Percentiles rank a stretch among this genome's conserved stretches.
Conservation (phyloP, 1,140 invertebrate genomes). For the Achroia grisella region DNA sequence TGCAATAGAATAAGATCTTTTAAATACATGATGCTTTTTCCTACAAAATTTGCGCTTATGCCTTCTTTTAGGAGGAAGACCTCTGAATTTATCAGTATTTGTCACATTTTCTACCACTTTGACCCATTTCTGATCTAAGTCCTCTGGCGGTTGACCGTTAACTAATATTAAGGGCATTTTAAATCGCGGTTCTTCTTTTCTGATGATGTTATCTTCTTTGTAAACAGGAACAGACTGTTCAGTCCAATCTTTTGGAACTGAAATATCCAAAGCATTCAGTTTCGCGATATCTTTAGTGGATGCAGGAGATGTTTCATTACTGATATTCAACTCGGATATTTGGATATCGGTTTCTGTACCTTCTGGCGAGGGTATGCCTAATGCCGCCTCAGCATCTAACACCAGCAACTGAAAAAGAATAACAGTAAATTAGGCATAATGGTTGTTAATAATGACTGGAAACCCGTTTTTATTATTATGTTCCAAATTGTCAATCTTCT, state of each 20-base stretch:
- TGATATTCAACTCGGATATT: constrained; percentile 30
- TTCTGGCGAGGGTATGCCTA: constrained; percentile 26
- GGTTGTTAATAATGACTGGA: too few relatives aligned
- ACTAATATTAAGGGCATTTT: constrained; percentile 58
- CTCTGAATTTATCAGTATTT: constrained; percentile 48
- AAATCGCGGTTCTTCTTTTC: constrained; percentile 27
- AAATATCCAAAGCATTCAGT: constrained; percentile 29
- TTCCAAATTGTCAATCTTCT: too few relatives aligned
- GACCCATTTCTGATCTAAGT: constrained; percentile 51
- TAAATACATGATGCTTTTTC: constrained; percentile 42
- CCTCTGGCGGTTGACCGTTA: constrained; percentile 52
- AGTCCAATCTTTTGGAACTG: constrained; percentile 21
- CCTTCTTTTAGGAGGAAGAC: constrained; percentile 37
- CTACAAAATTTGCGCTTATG: constrained; percentile 56
- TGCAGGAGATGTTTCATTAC: constrained; percentile 36
- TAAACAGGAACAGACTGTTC: constrained; percentile 24
- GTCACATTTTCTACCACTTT: constrained; percentile 39
- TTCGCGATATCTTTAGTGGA: constrained; percentile 35
- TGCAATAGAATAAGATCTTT: constrained; percentile 59
- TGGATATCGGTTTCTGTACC: constrained; percentile 24
- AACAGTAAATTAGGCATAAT: too few relatives aligned
- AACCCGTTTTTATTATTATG: too few relatives aligned
- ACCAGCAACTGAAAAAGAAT: constrained; percentile 34
- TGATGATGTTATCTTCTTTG: constrained; percentile 25
- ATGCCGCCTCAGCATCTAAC: constrained; percentile 41